Evolutionary conservation across 2,113 vertebrate genomes (phyloP).

Genomic region (Syrrhaptes paradoxus): DNA sequence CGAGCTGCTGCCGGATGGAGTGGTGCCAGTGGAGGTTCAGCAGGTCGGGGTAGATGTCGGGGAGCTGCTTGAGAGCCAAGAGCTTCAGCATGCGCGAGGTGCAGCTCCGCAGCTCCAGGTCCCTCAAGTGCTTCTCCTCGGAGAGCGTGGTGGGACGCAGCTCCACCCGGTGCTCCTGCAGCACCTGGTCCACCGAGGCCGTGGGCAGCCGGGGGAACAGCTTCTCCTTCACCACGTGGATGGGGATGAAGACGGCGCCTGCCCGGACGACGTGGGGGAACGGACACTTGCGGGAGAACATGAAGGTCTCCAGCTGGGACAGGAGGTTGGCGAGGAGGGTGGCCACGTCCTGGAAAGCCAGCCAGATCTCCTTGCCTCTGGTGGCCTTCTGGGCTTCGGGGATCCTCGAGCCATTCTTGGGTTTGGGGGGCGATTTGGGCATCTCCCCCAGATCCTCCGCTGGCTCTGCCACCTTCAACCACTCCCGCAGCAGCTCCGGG

Average conservation of each 20-base stretch:
- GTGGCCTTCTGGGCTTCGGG: conserved; percentile 31
- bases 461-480: conserved; percentile 52
- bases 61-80: conserved; percentile 90
- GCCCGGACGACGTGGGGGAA: conserved; percentile 91
- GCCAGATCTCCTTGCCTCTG: conserved; percentile 80
- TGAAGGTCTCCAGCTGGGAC: conserved; percentile 80
- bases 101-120: conserved; percentile 84
- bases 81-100: conserved; percentile 90
- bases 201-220: conserved; percentile 88
- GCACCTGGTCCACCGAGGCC: conserved; percentile 84
- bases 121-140: conserved; percentile 88
- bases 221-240: conserved; percentile 91
- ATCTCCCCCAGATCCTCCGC: conserved; percentile 52
- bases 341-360: conserved; percentile 75
- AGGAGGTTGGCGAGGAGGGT: conserved; percentile 75
- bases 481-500: conserved; percentile 69
- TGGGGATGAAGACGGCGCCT: conserved; percentile 89
- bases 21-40: conserved; percentile 86
- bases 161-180: conserved; percentile 91
- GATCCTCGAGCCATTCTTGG: conserved; percentile 65
- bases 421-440: conserved; percentile 61
- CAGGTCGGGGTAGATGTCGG: conserved; percentile 81
- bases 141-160: conserved; percentile 93
- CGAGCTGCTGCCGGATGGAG: conserved; percentile 83
- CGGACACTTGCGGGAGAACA: conserved; percentile 79